These are phyloP conservation scores for Hylaeus anthracinus DNA, from an alignment of 1,140 invertebrate genomes.

Conservation along the genomic window DNA sequence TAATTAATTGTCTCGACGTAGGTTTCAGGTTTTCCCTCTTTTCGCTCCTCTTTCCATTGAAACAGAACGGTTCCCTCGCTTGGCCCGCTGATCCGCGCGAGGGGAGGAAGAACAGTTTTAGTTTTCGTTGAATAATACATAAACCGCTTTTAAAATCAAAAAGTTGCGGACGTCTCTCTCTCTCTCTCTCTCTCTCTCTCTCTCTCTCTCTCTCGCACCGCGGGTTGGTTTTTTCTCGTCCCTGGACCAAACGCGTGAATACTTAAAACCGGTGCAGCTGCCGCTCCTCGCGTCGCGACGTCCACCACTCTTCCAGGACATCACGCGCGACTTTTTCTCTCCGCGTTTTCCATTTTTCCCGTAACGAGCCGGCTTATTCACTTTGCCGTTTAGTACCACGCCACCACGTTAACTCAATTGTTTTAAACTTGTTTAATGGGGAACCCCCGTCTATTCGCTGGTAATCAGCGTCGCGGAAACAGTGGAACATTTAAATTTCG, in stretches of 20 bases:
- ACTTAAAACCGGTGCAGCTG: constrained; percentile 56
- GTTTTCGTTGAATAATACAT: constrained; percentile 65
- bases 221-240: not conserved
- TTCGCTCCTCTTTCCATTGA: too few species aligned
- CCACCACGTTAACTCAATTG: constrained; percentile 23
- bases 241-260: constrained; percentile 42
- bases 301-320: constrained; percentile 10
- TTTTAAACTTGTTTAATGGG: not conserved
- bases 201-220: not conserved
- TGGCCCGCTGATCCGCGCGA: constrained; percentile 19
- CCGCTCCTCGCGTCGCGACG: constrained; percentile 25
- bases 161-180: constrained; percentile 38
- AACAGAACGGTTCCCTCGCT: constrained; percentile 2
- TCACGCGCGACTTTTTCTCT: constrained; percentile 25
- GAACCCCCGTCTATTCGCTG: not conserved
- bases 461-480: not conserved
- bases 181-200: not conserved
- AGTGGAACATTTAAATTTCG: not conserved
- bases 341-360: not conserved
- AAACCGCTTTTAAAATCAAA: constrained; percentile 65
- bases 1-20: constrained; percentile 53
- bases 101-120: not conserved
- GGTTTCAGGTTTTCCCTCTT: too few species aligned
- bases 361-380: constrained; percentile 38
- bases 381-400: constrained; percentile 1